phyloP scores from a whole-genome alignment of 2,797 vertebrate species.

The Thaleichthys pacificus region DNA sequence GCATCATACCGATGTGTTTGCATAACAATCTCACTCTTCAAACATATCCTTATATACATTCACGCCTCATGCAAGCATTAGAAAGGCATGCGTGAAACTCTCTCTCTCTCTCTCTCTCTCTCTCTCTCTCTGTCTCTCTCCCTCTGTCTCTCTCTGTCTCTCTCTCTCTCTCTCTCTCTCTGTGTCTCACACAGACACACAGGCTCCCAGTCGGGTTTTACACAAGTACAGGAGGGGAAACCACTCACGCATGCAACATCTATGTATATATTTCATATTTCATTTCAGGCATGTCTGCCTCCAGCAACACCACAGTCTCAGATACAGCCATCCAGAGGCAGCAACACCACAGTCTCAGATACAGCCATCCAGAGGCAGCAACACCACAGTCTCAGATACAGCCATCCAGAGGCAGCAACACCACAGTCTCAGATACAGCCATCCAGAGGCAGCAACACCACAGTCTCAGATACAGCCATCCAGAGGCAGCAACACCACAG shows the following conservation, averaged over 20 bases:
- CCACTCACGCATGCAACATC: constrained; percentile 4
- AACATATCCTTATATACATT: constrained; percentile 15
- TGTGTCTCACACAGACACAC: constrained; percentile 8
- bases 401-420: too few relatives aligned
- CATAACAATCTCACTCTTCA: constrained; percentile 20
- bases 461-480: too few relatives aligned
- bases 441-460: too few relatives aligned
- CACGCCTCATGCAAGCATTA: constrained; percentile 19
- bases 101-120: background rate
- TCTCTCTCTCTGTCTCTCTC: constrained; percentile 4
- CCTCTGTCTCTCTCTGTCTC: constrained; percentile 15
- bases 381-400: too few relatives aligned
- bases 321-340: too few relatives aligned
- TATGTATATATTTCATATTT: constrained; percentile 8
- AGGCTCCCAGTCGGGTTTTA: background rate
- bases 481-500: too few relatives aligned
- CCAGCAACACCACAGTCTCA: background rate
- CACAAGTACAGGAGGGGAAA: background rate
- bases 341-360: too few relatives aligned
- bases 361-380: too few relatives aligned
- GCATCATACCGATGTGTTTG: constrained; percentile 36
- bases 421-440: too few relatives aligned
- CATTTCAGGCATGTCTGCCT: constrained; percentile 40
- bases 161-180: constrained; percentile 10
- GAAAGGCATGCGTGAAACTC: background rate